Evolutionary conservation across 2,888 invertebrate species (phyloP).

Genomic region (Nymphalis c-album): DNA sequence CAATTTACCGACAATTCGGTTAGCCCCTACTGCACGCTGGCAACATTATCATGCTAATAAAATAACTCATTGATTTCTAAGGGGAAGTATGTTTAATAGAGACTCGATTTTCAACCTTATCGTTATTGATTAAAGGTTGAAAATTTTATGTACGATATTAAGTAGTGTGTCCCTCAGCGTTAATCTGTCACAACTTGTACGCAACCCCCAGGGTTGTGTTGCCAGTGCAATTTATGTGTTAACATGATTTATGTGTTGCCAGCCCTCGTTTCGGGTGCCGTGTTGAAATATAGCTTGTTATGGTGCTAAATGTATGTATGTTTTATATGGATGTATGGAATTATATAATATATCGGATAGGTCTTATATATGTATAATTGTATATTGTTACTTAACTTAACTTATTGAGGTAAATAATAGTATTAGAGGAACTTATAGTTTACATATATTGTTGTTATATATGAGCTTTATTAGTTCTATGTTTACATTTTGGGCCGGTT

Average conservation of each 20-base stretch:
- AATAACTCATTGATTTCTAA: constrained; percentile 49
- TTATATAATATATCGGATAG: not conserved
- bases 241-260: constrained; percentile 73
- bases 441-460: no score
- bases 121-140: constrained; percentile 32
- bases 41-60: constrained; percentile 69
- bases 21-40: constrained; percentile 61
- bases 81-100: constrained; percentile 36
- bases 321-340: constrained; percentile 3
- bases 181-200: constrained; percentile 49
- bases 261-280: constrained; percentile 49
- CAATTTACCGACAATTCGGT: constrained; percentile 72
- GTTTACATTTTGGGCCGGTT: no score
- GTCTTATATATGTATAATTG: no score
- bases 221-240: constrained; percentile 76
- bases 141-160: constrained; percentile 29
- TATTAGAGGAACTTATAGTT: not conserved
- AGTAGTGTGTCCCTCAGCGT: constrained; percentile 38
- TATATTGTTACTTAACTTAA: not conserved
- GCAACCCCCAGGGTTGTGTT: constrained; percentile 61
- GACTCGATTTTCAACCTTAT: constrained; percentile 28
- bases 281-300: constrained; percentile 40
- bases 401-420: not conserved
- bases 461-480: no score
- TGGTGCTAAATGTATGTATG: constrained; percentile 21